phyloP scores from a whole-genome alignment of 2,888 invertebrate species.

The Agrotis ipsilon region DNA sequence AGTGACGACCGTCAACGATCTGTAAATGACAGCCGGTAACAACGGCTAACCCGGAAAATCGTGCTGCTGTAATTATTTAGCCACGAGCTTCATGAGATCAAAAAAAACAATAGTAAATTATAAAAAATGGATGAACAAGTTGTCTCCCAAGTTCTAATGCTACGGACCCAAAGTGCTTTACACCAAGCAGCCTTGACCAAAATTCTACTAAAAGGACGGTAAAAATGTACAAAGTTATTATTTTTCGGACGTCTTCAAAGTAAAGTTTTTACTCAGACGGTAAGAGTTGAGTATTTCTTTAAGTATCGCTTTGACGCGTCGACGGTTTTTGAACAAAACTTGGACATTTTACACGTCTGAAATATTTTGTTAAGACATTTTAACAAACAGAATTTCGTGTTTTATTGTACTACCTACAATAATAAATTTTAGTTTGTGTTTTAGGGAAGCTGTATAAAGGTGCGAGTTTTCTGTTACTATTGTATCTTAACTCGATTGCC shows the following conservation, averaged over 20 bases:
- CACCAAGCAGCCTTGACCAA: neutral
- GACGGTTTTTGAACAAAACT: neutral
- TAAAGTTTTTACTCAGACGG: conserved; percentile 24
- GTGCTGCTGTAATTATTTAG: too few species aligned
- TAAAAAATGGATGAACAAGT: neutral
- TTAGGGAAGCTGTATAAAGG: too few species aligned
- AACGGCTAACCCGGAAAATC: too few species aligned
- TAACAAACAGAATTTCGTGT: neutral
- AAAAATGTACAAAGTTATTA: conserved; percentile 36
- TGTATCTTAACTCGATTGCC: too few species aligned
- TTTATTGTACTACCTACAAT: neutral
- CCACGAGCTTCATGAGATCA: too few species aligned
- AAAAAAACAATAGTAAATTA: too few species aligned
- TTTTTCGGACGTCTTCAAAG: conserved; percentile 22
- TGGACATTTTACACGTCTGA: neutral
- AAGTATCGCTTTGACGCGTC: neutral
- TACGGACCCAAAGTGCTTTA: conserved; percentile 15
- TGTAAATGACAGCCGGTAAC: too few species aligned
- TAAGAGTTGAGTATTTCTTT: conserved; percentile 6
- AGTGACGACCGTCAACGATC: too few species aligned
- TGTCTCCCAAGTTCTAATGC: too few species aligned
- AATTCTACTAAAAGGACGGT: conserved; percentile 6
- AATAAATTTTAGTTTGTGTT: too few species aligned
- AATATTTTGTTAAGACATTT: neutral
- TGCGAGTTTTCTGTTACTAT: too few species aligned